These are phyloP conservation scores for Isoperla grammatica DNA, from an alignment of 2,888 invertebrate species.

Conservation along the genomic window DNA sequence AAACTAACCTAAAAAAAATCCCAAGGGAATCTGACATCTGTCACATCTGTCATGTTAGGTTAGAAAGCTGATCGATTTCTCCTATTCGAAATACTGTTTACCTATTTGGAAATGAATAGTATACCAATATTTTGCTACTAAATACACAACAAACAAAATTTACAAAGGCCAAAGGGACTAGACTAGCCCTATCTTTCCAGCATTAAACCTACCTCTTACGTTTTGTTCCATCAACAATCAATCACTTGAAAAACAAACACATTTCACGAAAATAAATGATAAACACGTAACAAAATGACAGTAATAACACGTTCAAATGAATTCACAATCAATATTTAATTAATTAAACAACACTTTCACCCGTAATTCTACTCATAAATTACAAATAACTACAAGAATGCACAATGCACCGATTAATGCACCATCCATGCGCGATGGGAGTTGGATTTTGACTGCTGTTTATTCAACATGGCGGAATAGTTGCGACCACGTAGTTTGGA, in stretches of 20 bases:
- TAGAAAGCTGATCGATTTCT: too few relatives aligned
- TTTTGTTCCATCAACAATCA: background rate
- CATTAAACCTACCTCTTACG: too few relatives aligned
- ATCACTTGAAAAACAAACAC: background rate
- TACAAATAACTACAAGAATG: background rate
- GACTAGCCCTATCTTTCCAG: background rate
- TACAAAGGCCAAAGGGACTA: background rate
- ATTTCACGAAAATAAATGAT: background rate
- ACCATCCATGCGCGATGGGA: background rate
- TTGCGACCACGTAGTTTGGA: background rate
- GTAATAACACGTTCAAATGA: background rate
- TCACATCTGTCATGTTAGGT: background rate
- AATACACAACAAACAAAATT: too few relatives aligned
- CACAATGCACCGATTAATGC: background rate
- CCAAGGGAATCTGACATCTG: conserved; percentile 1
- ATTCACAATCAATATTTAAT: background rate
- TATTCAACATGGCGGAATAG: conserved; percentile 2
- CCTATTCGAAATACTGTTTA: too few relatives aligned
- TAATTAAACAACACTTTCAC: background rate
- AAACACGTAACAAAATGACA: background rate
- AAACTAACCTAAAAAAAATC: too few relatives aligned
- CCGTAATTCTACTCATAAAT: background rate
- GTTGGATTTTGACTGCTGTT: background rate
- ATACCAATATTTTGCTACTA: too few relatives aligned
- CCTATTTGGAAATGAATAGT: too few relatives aligned